Percentiles rank a stretch among this genome's conserved stretches.
These are phyloP conservation scores for Cyaniris semiargus DNA, from an alignment of 2,888 invertebrate genomes.

Conservation along the genomic window DNA sequence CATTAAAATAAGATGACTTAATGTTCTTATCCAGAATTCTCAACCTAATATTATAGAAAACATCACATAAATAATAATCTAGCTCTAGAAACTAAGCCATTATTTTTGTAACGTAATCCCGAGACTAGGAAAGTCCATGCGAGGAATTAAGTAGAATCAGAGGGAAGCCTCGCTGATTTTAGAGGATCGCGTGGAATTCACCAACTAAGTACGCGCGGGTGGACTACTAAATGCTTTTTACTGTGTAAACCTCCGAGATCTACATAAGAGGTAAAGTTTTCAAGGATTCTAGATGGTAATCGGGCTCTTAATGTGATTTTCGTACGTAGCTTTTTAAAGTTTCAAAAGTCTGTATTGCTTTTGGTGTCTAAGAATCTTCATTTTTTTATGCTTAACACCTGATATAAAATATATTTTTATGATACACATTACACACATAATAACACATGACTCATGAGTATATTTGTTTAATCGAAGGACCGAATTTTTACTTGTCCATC, in stretches of 20 bases:
- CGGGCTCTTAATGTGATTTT: background rate
- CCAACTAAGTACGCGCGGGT: slow-evolving; percentile 54
- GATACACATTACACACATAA: no score
- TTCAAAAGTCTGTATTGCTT: background rate
- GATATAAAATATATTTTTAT: background rate
- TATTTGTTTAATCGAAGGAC: no score
- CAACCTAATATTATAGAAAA: no score
- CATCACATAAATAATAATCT: background rate
- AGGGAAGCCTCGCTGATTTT: slow-evolving; percentile 58
- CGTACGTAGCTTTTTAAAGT: background rate
- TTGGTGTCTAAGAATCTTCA: background rate
- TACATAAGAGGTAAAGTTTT: slow-evolving; percentile 4
- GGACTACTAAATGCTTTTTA: slow-evolving; percentile 44
- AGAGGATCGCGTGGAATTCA: slow-evolving; percentile 64
- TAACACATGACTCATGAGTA: no score
- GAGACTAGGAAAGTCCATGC: background rate
- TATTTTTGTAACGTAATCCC: background rate
- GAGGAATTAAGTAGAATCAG: slow-evolving; percentile 61
- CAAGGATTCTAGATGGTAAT: background rate
- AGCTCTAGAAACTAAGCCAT: background rate
- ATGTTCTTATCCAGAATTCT: no score
- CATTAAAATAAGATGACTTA: no score
- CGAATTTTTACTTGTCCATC: no score
- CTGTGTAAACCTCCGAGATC: slow-evolving; percentile 38
- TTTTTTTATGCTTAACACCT: background rate